These are phyloP conservation scores for Phallusia fumigata DNA, from an alignment of 23 tunicate species.

Conservation along the genomic window DNA sequence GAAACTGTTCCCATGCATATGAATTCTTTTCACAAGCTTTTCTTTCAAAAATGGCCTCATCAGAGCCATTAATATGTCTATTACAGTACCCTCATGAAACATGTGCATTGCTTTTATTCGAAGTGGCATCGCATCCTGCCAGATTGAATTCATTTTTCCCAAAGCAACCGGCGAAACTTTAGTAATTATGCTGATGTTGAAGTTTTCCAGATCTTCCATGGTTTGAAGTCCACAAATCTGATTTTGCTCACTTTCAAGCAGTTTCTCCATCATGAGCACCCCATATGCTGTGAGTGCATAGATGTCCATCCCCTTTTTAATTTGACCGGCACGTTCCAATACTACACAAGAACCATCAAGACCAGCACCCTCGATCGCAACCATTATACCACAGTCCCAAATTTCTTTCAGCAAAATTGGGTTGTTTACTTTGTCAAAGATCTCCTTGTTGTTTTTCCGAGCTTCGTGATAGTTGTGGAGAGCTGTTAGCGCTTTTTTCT, in stretches of 20 bases:
- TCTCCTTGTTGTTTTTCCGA: slow-evolving; percentile 41
- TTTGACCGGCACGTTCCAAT: slow-evolving; percentile 36
- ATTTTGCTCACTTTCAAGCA: slow-evolving; percentile 55
- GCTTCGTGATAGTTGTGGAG: slow-evolving; percentile 72
- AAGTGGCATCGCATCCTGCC: slow-evolving; percentile 89
- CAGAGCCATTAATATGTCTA: slow-evolving; percentile 40
- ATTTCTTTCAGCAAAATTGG: slow-evolving; percentile 55
- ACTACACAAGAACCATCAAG: slow-evolving; percentile 54
- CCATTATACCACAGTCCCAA: slow-evolving; percentile 31
- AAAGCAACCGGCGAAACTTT: slow-evolving; percentile 55
- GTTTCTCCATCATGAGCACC: slow-evolving; percentile 53
- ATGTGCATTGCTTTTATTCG: slow-evolving; percentile 57
- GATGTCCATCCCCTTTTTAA: slow-evolving; percentile 33
- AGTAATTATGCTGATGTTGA: slow-evolving; percentile 36
- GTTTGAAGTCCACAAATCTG: slow-evolving; percentile 63
- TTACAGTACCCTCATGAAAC: slow-evolving; percentile 60
- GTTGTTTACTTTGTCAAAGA: slow-evolving; percentile 68
- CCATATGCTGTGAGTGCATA: slow-evolving; percentile 59
- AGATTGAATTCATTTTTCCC: slow-evolving; percentile 48
- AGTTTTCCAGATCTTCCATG: slow-evolving; percentile 61
- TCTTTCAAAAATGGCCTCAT: slow-evolving; percentile 54
- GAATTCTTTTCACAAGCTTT: slow-evolving; percentile 56
- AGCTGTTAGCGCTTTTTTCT: slow-evolving; percentile 69
- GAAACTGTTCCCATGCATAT: slow-evolving; percentile 46
- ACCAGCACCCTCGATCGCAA: slow-evolving; percentile 36